These are phyloP conservation scores for Copidosoma aretas DNA, from an alignment of 2,888 invertebrate species.

Conservation along the genomic window DNA sequence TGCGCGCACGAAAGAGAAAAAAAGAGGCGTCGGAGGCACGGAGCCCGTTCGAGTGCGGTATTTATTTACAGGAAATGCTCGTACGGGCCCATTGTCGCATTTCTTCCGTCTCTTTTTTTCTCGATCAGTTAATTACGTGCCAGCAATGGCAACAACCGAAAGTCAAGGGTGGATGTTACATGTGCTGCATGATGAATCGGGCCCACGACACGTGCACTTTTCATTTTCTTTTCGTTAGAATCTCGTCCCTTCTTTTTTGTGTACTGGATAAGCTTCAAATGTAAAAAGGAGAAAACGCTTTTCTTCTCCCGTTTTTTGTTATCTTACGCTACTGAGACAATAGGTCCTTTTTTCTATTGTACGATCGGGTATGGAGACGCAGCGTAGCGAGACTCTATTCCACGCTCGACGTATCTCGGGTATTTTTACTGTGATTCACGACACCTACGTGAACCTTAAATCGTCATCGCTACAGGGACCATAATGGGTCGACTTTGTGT, in stretches of 20 bases:
- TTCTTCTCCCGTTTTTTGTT: background rate
- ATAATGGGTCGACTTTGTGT: background rate
- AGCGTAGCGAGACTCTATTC: background rate
- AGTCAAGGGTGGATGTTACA: constrained; percentile 10
- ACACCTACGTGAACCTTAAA: constrained; percentile 36
- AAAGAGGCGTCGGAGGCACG: too few species aligned
- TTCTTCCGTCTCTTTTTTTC: background rate
- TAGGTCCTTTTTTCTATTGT: constrained; percentile 9
- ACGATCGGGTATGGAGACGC: constrained; percentile 24
- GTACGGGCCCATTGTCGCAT: constrained; percentile 21
- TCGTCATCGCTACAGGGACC: constrained; percentile 28
- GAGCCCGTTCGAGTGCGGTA: constrained; percentile 16
- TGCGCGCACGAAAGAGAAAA: too few species aligned
- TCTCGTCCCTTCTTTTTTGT: too few species aligned
- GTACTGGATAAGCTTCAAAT: too few species aligned
- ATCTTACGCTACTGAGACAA: constrained; percentile 1
- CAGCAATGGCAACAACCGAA: constrained; percentile 16
- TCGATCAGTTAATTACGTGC: constrained; percentile 27
- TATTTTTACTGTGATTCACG: constrained; percentile 30
- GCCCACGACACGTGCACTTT: too few species aligned
- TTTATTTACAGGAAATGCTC: constrained; percentile 18
- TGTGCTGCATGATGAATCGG: too few species aligned
- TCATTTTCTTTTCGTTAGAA: too few species aligned
- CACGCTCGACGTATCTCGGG: background rate
- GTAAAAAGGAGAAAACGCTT: too few species aligned